Evolutionary conservation across 2,113 vertebrate genomes (phyloP).

Genomic region (Protobothrops flavoviridis): DNA sequence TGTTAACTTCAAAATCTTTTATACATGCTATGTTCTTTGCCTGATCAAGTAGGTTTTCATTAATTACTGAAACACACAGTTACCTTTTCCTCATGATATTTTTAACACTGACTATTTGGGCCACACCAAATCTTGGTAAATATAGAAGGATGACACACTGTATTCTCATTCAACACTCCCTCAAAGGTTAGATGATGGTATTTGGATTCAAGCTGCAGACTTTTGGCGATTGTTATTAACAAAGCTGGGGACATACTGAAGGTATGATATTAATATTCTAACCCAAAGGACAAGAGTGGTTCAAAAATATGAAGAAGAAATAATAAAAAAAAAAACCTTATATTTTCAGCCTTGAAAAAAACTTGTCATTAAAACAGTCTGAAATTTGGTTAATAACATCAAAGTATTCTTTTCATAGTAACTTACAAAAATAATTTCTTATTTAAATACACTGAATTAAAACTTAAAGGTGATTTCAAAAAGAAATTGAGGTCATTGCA

Average conservation of each 20-base stretch:
- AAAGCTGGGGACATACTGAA: background rate
- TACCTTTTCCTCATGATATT: constrained; percentile 8
- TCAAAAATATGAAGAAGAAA: background rate
- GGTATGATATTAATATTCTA: background rate
- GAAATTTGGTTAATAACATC: background rate
- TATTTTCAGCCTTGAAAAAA: background rate
- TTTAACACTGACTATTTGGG: background rate
- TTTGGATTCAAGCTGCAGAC: background rate
- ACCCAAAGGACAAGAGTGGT: background rate
- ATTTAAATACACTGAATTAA: background rate
- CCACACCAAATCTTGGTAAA: background rate
- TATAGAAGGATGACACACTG: background rate
- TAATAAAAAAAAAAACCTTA: background rate
- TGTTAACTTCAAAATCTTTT: background rate
- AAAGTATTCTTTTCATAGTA: background rate
- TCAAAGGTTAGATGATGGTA: background rate
- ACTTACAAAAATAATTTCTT: too few relatives aligned
- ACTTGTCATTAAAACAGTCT: background rate
- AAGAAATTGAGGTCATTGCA: background rate
- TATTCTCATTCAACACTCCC: background rate
- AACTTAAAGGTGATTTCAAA: background rate
- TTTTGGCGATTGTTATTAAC: background rate
- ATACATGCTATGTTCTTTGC: background rate
- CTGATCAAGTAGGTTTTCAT: background rate
- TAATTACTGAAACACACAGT: background rate